Base-by-base conservation (phyloP, 1,140 invertebrate genomes). In the Drosophila neocordata region DNA sequence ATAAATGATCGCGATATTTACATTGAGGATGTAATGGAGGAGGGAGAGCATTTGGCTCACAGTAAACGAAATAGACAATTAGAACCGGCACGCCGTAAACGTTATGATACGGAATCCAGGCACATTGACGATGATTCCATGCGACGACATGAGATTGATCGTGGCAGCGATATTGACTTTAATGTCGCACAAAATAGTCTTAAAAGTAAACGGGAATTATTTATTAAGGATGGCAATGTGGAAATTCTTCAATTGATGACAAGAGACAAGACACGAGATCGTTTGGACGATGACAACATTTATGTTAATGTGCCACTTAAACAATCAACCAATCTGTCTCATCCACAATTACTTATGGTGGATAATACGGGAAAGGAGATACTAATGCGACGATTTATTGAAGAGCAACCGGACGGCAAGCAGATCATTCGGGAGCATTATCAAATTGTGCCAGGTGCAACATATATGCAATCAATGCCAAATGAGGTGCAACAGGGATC, bases 171-270 rank as follows among this genome's bases (percentile, higher is more conserved):
- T 63, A 90, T 93, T 20, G 92, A 92, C 48, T 93, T 93, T 34
- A 93, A 94, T 69, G 83, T 74, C 0, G 80, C 72, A 0, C 70
- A 89, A 7, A 82, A 82, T n/a, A 91, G 90, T 60, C 69, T 92
- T 2, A 90, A 85, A 20, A 80, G 79, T 38, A 93, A 92, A 15
- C 92, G 95, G 37, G 95, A 96, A 74, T 94, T 95, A 76, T 96
- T 95, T 82, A 96, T 96, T 20, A 94, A 96, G 79, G 96, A 97
- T 81, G 96, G 96, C 0, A 96, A 96, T 77, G 95, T 96, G 1
- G 96, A 97, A 92, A 96, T 97, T 56, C 91, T 97, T 48, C 92
- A 96, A 69, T 91, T 97, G n/a, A 94, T 96, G 24, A 96, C 96
- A 0, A 93, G 96, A 80, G 95, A 95, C 9, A 91, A 91, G 27